Conservation (phyloP, 2,797 vertebrate genomes). For the Crenichthys baileyi region DNA sequence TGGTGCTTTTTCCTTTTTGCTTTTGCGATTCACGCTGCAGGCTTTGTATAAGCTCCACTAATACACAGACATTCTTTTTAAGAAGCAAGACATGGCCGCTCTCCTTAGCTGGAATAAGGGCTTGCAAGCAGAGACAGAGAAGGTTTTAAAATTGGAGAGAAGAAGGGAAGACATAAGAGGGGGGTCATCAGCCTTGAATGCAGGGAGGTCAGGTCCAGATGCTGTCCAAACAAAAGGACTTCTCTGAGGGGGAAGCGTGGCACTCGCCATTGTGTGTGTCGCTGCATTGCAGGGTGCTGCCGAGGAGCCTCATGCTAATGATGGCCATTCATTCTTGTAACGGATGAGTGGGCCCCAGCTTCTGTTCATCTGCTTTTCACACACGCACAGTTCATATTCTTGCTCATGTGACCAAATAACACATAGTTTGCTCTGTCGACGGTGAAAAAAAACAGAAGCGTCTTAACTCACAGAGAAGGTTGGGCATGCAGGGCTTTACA, state of each 20-base stretch:
- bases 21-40: constrained; percentile 86
- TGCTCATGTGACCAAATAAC: constrained; percentile 50
- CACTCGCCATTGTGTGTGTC: constrained; percentile 87
- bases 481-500: constrained; percentile 65
- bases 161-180: constrained; percentile 36
- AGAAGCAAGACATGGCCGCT: constrained; percentile 80
- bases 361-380: constrained; percentile 65
- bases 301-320: constrained; percentile 92
- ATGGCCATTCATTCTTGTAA: constrained; percentile 90
- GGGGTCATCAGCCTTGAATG: constrained; percentile 87
- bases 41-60: constrained; percentile 86
- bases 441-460: constrained; percentile 17
- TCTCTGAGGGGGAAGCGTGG: constrained; percentile 93
- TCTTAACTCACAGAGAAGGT: constrained; percentile 43
- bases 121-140: constrained; percentile 52
- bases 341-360: constrained; percentile 77
- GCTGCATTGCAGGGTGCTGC: constrained; percentile 98
- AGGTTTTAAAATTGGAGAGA: constrained; percentile 48
- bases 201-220: constrained; percentile 93
- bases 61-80: constrained; percentile 84
- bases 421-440: constrained; percentile 20
- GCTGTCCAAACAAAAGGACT: constrained; percentile 93
- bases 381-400: constrained; percentile 57
- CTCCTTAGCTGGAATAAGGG: constrained; percentile 62
- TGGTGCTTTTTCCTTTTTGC: constrained; percentile 78